These are phyloP conservation scores for Cheilinus undulatus DNA, from an alignment of 2,113 vertebrate species.

Conservation along the genomic window DNA sequence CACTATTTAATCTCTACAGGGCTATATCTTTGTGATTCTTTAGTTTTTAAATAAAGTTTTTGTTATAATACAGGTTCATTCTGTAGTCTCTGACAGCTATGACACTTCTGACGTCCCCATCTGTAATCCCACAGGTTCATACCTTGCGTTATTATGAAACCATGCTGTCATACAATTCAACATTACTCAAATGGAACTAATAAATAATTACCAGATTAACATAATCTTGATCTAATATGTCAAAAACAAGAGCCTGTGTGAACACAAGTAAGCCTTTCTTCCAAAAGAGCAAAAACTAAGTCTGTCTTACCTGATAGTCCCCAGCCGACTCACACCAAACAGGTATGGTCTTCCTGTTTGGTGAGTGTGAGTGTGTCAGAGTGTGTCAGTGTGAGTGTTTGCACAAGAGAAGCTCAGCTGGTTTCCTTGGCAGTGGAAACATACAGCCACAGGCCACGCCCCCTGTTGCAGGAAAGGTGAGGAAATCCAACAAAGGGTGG, in stretches of 20 bases:
- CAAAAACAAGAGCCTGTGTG: not conserved
- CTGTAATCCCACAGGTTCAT: constrained; percentile 10
- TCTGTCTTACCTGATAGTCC: constrained; percentile 76
- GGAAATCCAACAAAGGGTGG: constrained; percentile 6
- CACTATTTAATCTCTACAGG: not conserved
- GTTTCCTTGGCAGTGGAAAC: constrained; percentile 76
- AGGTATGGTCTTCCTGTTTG: constrained; percentile 76
- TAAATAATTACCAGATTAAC: not conserved
- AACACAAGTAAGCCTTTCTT: not conserved
- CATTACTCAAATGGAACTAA: not conserved
- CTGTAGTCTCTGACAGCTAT: not conserved
- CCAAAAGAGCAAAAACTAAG: not conserved
- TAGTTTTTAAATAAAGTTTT: not conserved
- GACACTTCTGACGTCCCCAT: constrained; percentile 10
- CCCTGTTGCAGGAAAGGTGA: constrained; percentile 36
- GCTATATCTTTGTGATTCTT: not conserved
- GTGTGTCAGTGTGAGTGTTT: constrained; percentile 59
- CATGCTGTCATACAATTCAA: not conserved
- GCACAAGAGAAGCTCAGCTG: constrained; percentile 69
- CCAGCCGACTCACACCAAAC: constrained; percentile 37
- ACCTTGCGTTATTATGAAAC: constrained; percentile 3
- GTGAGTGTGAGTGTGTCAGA: constrained; percentile 36
- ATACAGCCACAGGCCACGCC: constrained; percentile 63
- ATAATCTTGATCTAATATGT: not conserved
- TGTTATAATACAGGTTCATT: not conserved